Percentiles rank a stretch among this genome's conserved stretches.
Evolutionary conservation across 2,797 vertebrate genomes (phyloP).

Genomic region (Salarias fasciatus): DNA sequence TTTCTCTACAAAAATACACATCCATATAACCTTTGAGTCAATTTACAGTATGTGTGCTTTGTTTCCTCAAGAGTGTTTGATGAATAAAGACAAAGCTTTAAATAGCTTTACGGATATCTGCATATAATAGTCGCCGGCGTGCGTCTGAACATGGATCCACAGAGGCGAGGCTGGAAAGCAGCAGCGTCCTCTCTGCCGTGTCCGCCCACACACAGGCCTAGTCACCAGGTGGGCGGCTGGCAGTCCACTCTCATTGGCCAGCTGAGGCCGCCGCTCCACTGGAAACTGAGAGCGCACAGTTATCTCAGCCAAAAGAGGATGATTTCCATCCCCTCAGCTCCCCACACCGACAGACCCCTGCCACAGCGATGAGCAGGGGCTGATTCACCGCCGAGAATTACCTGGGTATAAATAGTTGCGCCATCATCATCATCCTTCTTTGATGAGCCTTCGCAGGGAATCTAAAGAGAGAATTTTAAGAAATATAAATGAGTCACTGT

Average conservation of each 20-base stretch:
- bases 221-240: constrained; percentile 71
- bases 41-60: not conserved
- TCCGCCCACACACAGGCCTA: constrained; percentile 64
- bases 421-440: constrained; percentile 42
- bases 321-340: constrained; percentile 60
- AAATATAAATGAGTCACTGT: constrained; percentile 38
- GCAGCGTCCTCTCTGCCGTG: constrained; percentile 49
- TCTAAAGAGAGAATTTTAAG: constrained; percentile 44
- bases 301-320: constrained; percentile 48
- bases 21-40: too few species aligned
- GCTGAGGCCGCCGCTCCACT: constrained; percentile 51
- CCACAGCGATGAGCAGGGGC: constrained; percentile 35
- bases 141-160: constrained; percentile 33
- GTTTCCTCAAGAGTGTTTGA: constrained; percentile 13
- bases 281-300: constrained; percentile 44
- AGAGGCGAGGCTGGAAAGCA: constrained; percentile 51
- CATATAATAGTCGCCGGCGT: constrained; percentile 33
- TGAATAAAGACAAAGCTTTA: constrained; percentile 14
- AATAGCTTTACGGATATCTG: constrained; percentile 13
- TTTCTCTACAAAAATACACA: too few species aligned
- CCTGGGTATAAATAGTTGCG: constrained; percentile 65
- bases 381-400: constrained; percentile 62
- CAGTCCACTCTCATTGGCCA: constrained; percentile 60
- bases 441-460: constrained; percentile 31
- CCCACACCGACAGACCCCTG: constrained; percentile 32